Evolutionary conservation across 2,113 vertebrate genomes (phyloP), one percentile per base, ranked within the genome.

Genomic region (Charina bottae): DNA sequence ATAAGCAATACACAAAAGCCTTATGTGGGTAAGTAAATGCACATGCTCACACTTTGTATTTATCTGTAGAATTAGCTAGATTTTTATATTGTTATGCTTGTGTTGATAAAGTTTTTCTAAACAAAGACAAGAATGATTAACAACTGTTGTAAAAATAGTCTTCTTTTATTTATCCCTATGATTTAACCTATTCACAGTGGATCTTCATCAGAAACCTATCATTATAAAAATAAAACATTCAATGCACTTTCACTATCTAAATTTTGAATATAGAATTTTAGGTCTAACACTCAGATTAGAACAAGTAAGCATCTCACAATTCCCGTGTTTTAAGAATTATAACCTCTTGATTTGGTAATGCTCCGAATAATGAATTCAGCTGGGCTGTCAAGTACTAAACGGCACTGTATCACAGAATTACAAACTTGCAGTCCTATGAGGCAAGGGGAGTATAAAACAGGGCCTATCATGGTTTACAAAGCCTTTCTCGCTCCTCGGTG

Each of bases 31-130:
- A 93, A 92, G 24, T 56, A 62, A 1, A 33, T 91, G 62, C 55
- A 89, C 49, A 78, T 91, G 87, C 87, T 90, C 55, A 0, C 53
- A 54, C 83, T 26, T 26, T 94, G 92, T 78, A 15, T 93, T 94
- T 95, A 95, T 37, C 93, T 95, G 94, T 96, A 96, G 93, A 96
- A 94, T 93, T 28, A 49, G 42, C 93, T 96, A 96, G 96, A 96
- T 96, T 96, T 97, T 94, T 96, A 96, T 95, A 94, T 94, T 90
- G 93, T 94, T 93, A 89, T 19, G 62, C 49, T 93, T 95, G 93
- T 94, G 54, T 94, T 85, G 94, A 92, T 93, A 53, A 42, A 92
- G 93, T 95, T 64, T 95, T 96, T 94, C 92, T 87, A 83, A 94
- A 96, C 95, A 93, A 97, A 96, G 89, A 93, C 88, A 89, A 88